These are phyloP conservation scores for Corbicula japonica DNA, from an alignment of 2,888 invertebrate genomes.

Conservation along the genomic window DNA sequence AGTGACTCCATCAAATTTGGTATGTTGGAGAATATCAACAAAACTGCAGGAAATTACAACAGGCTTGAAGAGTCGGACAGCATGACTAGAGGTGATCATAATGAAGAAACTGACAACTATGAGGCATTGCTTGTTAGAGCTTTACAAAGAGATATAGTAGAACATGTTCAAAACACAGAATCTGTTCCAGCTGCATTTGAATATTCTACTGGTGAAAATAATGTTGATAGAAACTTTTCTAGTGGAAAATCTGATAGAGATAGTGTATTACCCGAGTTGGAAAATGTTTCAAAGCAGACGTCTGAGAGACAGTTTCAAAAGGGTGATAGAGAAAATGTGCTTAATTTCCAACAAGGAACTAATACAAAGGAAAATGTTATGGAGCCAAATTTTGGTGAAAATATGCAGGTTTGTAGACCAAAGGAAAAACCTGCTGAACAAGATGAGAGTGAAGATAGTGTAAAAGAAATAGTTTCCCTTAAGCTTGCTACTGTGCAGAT, in stretches of 20 bases:
- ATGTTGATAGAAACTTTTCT: no score
- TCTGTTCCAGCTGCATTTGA: no score
- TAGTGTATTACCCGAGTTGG: background rate
- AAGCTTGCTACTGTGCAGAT: conserved; percentile 88
- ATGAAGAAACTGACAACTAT: conserved; percentile 42
- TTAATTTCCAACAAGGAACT: no score
- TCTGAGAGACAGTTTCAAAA: no score
- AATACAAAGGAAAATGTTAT: no score
- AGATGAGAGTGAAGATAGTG: conserved; percentile 16
- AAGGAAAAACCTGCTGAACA: conserved; percentile 27
- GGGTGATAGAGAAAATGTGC: no score
- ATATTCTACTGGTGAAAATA: no score
- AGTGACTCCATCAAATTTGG: conserved; percentile 12
- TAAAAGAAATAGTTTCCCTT: conserved; percentile 42
- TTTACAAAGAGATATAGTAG: conserved; percentile 8
- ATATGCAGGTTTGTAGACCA: conserved; percentile 33
- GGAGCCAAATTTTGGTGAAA: no score
- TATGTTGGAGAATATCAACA: conserved; percentile 4
- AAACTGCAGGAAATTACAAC: conserved; percentile 8
- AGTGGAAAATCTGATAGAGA: background rate
- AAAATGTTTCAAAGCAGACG: background rate
- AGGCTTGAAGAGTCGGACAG: background rate
- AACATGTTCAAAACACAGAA: no score
- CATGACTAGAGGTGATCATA: background rate
- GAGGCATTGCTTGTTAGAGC: conserved; percentile 36